Percentiles rank a stretch among this genome's conserved stretches.
phyloP scores from a whole-genome alignment of 2,797 vertebrate species.

The Otus scops region DNA sequence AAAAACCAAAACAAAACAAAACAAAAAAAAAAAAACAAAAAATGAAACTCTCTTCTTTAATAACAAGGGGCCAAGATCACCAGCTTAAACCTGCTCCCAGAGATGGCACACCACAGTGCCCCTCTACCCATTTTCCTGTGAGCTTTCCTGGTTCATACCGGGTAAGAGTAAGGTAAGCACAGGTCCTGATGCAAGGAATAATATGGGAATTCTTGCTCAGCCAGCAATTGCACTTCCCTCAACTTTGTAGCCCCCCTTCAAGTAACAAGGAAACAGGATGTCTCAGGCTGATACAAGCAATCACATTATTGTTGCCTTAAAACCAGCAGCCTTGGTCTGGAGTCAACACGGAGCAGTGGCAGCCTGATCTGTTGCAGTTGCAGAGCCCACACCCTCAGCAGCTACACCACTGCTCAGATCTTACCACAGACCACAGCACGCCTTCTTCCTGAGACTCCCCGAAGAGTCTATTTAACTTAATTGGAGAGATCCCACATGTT shows the following conservation, averaged over 20 bases:
- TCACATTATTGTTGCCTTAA: background rate
- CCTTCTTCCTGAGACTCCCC: background rate
- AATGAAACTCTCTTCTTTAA: background rate
- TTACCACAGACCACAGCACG: rapidly evolving
- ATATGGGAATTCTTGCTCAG: background rate
- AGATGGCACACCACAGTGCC: background rate
- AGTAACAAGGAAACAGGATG: too few relatives aligned
- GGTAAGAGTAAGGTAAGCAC: background rate
- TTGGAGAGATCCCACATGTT: background rate
- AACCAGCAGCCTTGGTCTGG: background rate
- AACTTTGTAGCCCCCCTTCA: background rate
- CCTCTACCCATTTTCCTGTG: background rate
- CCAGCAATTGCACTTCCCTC: background rate
- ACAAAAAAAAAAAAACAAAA: too few relatives aligned
- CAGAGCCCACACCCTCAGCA: background rate
- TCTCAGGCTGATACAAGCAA: background rate
- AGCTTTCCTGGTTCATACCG: background rate
- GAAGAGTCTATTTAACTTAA: background rate
- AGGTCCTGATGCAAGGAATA: background rate
- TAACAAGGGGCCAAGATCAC: background rate
- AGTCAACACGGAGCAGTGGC: background rate
- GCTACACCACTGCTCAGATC: background rate
- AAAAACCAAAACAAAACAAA: too few relatives aligned
- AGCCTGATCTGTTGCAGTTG: rapidly evolving
- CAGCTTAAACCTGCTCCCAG: background rate